These are phyloP conservation scores for Gymnarchus niloticus DNA, from an alignment of 2,113 vertebrate species.

Conservation along the genomic window DNA sequence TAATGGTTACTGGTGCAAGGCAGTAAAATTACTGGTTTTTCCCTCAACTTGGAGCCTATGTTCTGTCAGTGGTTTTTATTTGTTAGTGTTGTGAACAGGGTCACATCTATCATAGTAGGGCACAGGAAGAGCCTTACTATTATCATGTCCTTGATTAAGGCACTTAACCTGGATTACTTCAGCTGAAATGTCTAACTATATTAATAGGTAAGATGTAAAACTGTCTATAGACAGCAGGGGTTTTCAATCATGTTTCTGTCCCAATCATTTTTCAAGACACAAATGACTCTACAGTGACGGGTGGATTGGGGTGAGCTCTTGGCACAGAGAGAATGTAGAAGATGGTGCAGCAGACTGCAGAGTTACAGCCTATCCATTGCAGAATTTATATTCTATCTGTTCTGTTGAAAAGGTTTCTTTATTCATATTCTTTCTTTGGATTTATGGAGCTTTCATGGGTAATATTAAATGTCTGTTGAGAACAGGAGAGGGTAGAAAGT, in stretches of 20 bases:
- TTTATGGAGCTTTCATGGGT: conserved; percentile 1
- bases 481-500: background rate
- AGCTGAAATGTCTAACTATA: background rate
- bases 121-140: background rate
- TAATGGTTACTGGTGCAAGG: background rate
- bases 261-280: background rate
- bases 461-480: background rate
- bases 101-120: too few relatives aligned
- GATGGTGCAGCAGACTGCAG: background rate
- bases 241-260: background rate
- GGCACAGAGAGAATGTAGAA: background rate
- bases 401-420: background rate
- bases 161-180: background rate
- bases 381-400: background rate
- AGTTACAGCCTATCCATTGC: background rate
- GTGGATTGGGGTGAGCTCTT: background rate
- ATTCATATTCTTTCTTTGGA: background rate
- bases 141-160: background rate
- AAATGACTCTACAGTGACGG: background rate
- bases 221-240: background rate
- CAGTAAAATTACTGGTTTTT: background rate
- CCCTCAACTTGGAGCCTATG: background rate
- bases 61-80: background rate
- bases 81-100: background rate
- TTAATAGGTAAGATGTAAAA: background rate